Percentiles rank a stretch among this genome's conserved stretches.
These are phyloP conservation scores for Chamaetylas fuelleborni DNA, from an alignment of 2,113 vertebrate species.

Conservation along the genomic window DNA sequence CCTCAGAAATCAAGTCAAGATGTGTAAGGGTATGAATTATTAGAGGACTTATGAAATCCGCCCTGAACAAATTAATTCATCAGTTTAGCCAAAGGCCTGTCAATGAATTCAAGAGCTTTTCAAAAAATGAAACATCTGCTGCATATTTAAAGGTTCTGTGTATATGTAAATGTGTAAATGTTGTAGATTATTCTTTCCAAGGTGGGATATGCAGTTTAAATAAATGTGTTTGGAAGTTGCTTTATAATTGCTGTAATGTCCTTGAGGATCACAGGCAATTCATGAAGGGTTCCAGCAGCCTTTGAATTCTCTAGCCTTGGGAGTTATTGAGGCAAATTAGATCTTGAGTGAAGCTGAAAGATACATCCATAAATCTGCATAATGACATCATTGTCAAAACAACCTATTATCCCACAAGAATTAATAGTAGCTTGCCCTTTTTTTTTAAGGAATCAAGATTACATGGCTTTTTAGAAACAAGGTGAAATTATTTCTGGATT, in stretches of 20 bases:
- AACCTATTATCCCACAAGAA: background rate
- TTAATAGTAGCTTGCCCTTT: background rate
- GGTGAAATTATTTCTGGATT: background rate
- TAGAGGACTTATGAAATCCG: slow-evolving; percentile 78
- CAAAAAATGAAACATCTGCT: slow-evolving; percentile 78
- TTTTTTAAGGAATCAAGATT: background rate
- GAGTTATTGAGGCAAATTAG: slow-evolving; percentile 33
- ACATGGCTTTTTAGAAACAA: background rate
- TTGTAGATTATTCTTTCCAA: slow-evolving; percentile 63
- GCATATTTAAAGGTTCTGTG: slow-evolving; percentile 72
- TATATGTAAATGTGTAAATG: slow-evolving; percentile 64
- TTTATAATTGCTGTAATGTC: slow-evolving; percentile 56
- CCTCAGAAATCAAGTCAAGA: slow-evolving; percentile 79
- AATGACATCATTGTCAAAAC: slow-evolving; percentile 17
- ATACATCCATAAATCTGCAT: background rate
- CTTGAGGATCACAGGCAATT: slow-evolving; percentile 38
- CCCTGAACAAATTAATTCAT: slow-evolving; percentile 80
- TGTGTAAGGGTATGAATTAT: slow-evolving; percentile 79
- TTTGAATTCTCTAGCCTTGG: background rate
- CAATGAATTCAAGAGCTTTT: slow-evolving; percentile 76
- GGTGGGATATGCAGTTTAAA: slow-evolving; percentile 53
- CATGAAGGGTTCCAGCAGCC: slow-evolving; percentile 11
- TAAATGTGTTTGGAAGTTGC: slow-evolving; percentile 54
- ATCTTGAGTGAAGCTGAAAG: slow-evolving; percentile 20
- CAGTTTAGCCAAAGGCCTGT: slow-evolving; percentile 75